Conservation (phyloP, 2,888 invertebrate species). For the Dysmachus trigonus region DNA sequence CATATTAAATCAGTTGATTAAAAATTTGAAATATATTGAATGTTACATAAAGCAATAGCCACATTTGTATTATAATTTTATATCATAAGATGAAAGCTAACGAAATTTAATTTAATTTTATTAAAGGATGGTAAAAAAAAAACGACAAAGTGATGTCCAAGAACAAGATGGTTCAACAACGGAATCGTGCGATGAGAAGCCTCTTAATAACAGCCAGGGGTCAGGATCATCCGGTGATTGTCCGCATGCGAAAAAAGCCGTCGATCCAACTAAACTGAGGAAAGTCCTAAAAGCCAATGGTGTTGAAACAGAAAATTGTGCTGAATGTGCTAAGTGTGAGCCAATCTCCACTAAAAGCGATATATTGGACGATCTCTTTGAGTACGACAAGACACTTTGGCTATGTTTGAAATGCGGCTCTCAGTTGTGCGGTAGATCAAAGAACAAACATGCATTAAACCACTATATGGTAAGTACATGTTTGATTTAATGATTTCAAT, state of each 20-base stretch:
- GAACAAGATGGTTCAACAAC: conserved; percentile 75
- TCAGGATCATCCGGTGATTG: conserved; percentile 65
- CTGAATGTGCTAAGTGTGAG: conserved; percentile 68
- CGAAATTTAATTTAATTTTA: neutral
- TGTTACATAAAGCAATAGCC: neutral
- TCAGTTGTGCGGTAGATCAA: conserved; percentile 76
- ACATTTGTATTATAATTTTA: neutral
- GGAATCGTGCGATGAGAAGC: conserved; percentile 77
- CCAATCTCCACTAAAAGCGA: conserved; percentile 61
- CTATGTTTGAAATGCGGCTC: conserved; percentile 84
- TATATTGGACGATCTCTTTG: conserved; percentile 57
- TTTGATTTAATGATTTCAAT: neutral
- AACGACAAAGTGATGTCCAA: conserved; percentile 75
- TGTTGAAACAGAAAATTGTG: conserved; percentile 68
- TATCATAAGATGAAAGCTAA: neutral
- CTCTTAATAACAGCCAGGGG: conserved; percentile 58
- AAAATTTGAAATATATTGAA: neutral
- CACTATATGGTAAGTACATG: conserved; percentile 70
- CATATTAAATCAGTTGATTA: too few relatives aligned
- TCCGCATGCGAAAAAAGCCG: conserved; percentile 74
- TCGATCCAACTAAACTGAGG: conserved; percentile 71
- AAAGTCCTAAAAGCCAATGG: conserved; percentile 68
- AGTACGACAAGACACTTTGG: conserved; percentile 71
- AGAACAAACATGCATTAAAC: conserved; percentile 75
- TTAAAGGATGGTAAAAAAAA: conserved; percentile 74